Percentiles rank a stretch among this genome's conserved stretches.
Evolutionary conservation across 2,888 invertebrate genomes (phyloP).

Genomic region (Drosophila picticornis): DNA sequence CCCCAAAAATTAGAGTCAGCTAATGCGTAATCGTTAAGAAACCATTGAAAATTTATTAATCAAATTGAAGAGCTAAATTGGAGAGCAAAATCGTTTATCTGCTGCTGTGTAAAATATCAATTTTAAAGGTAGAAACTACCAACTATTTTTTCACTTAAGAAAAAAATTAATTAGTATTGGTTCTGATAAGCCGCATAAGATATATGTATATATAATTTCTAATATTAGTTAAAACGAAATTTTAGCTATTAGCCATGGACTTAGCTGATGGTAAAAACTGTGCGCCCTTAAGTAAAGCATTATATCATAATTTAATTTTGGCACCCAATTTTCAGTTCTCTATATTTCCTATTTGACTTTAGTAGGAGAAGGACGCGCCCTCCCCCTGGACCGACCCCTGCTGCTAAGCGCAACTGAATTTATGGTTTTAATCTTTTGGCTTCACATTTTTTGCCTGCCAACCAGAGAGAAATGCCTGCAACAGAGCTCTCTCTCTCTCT

Average conservation of each 20-base stretch:
- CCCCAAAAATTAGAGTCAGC: slow-evolving; percentile 7
- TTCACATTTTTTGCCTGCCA: slow-evolving; percentile 64
- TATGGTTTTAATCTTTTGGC: slow-evolving; percentile 80
- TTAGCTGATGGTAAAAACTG: neutral
- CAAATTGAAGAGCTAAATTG: neutral
- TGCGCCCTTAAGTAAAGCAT: slow-evolving; percentile 18
- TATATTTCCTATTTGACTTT: slow-evolving; percentile 35
- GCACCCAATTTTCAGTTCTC: slow-evolving; percentile 21
- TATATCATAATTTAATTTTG: slow-evolving; percentile 47
- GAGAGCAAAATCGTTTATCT: neutral
- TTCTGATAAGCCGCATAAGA: neutral
- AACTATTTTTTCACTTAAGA: neutral
- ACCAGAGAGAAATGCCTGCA: slow-evolving; percentile 46
- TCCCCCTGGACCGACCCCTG: slow-evolving; percentile 17
- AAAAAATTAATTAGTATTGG: neutral
- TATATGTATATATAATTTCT: neutral
- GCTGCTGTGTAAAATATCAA: neutral
- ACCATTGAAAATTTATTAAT: slow-evolving; percentile 11
- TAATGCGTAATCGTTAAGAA: slow-evolving; percentile 26
- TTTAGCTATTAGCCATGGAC: neutral
- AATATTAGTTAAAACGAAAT: neutral
- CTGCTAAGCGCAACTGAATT: slow-evolving; percentile 66
- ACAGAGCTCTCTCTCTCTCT: slow-evolving; percentile 31
- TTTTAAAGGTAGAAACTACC: neutral
- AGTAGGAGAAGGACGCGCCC: neutral